phyloP scores from a whole-genome alignment of 1,140 invertebrate species.

The Brachionus plicatilis region DNA sequence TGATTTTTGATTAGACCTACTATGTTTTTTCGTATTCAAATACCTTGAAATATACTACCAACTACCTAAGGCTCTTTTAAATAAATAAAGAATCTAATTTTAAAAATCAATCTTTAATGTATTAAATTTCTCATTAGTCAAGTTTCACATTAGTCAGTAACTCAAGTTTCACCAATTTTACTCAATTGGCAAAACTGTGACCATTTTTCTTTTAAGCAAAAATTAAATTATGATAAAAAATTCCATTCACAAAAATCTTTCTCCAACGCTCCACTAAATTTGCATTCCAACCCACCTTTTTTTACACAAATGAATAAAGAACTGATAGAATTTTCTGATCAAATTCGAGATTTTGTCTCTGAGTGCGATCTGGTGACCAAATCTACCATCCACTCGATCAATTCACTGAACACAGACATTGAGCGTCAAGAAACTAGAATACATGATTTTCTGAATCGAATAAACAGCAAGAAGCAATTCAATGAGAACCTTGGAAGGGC shows the following conservation, averaged over 20 bases:
- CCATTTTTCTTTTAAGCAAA: neutral
- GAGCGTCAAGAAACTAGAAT: neutral
- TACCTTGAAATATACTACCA: neutral
- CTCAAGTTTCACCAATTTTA: neutral
- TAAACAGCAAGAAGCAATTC: neutral
- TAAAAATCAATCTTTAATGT: neutral
- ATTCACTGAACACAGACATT: neutral
- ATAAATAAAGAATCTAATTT: neutral
- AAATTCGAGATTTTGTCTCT: neutral
- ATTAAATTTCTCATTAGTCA: neutral
- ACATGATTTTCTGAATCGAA: neutral
- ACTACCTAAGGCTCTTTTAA: neutral
- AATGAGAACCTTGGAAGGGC: neutral
- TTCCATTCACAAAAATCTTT: neutral
- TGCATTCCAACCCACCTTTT: neutral
- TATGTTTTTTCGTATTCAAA: no score
- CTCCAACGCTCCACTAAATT: conserved; percentile 18
- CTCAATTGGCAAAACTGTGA: neutral
- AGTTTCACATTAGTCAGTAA: no score
- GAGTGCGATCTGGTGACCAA: neutral
- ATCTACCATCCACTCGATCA: neutral
- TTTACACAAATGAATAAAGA: conserved; percentile 10
- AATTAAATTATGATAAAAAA: conserved; percentile 19
- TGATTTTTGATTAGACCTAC: no score
- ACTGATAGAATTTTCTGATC: neutral